These are phyloP conservation scores for Pseudococcus jackbeardsleyi DNA, from an alignment of 2,888 invertebrate genomes.

Conservation along the genomic window DNA sequence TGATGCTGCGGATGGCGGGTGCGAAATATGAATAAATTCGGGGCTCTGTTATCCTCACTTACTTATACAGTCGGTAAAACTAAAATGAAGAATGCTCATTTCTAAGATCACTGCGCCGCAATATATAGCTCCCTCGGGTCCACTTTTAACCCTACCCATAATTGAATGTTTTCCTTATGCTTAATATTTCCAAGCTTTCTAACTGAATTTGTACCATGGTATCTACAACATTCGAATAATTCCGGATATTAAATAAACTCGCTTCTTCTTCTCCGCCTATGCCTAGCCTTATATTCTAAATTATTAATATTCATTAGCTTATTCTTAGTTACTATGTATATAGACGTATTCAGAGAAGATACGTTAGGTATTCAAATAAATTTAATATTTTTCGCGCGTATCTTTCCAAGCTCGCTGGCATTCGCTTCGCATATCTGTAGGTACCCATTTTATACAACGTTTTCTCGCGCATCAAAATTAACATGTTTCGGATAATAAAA, in stretches of 20 bases:
- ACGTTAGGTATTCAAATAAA: neutral
- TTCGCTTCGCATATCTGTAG: neutral
- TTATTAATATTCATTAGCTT: slow-evolving; percentile 53
- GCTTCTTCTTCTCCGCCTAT: neutral
- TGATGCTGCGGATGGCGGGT: neutral
- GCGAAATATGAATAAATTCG: slow-evolving; percentile 61
- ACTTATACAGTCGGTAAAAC: neutral
- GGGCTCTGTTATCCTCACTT: neutral
- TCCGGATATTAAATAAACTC: slow-evolving; percentile 62
- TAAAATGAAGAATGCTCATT: slow-evolving; percentile 59
- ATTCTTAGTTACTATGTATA: neutral
- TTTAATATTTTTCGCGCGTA: slow-evolving; percentile 23
- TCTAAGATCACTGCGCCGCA: slow-evolving; percentile 59
- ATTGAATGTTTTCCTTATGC: slow-evolving; percentile 64
- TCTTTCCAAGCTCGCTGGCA: neutral
- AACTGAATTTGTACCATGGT: neutral
- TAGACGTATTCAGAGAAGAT: neutral
- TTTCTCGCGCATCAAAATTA: slow-evolving; percentile 15
- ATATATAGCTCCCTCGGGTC: slow-evolving; percentile 60
- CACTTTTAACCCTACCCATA: slow-evolving; percentile 63
- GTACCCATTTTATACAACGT: neutral
- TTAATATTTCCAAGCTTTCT: slow-evolving; percentile 48
- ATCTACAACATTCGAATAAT: slow-evolving; percentile 35
- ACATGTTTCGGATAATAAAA: slow-evolving; percentile 42
- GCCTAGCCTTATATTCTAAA: neutral